Percentiles rank a stretch among this genome's conserved stretches.
Evolutionary conservation across 2,113 vertebrate species (phyloP).

Genomic region (Colius striatus): DNA sequence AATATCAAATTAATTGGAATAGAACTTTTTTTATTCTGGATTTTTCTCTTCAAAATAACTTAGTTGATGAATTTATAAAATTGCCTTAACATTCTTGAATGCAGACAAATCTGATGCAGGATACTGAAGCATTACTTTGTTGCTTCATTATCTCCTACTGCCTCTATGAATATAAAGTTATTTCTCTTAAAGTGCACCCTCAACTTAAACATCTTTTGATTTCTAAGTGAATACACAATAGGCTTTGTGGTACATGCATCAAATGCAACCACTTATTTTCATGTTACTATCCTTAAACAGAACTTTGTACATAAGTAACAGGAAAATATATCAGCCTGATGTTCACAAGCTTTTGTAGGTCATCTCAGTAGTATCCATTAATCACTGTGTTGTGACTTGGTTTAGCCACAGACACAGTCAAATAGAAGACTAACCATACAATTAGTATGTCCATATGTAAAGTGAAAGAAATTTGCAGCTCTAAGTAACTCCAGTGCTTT

Average conservation of each 20-base stretch:
- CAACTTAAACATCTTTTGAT: not conserved
- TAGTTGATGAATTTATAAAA: not conserved
- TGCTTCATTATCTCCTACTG: not conserved
- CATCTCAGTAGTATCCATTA: not conserved
- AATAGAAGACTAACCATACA: not conserved
- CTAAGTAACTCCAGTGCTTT: not conserved
- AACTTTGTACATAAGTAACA: not conserved
- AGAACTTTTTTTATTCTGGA: not conserved
- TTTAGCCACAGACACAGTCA: not conserved
- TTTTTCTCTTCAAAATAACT: not conserved
- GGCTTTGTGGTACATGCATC: not conserved
- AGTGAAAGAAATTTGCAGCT: not conserved
- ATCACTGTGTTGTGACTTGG: not conserved
- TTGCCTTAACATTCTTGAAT: fast-evolving
- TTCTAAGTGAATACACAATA: not conserved
- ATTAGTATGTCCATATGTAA: not conserved
- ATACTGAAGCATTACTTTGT: not conserved
- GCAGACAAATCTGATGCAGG: not conserved
- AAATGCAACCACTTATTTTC: not conserved
- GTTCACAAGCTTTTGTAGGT: not conserved
- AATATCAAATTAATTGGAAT: not conserved
- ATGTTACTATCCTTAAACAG: not conserved
- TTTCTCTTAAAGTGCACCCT: not conserved
- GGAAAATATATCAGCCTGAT: not conserved
- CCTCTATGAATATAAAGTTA: not conserved